Evolutionary conservation across 2,888 invertebrate genomes (phyloP).

Genomic region (Saturnia japonica): DNA sequence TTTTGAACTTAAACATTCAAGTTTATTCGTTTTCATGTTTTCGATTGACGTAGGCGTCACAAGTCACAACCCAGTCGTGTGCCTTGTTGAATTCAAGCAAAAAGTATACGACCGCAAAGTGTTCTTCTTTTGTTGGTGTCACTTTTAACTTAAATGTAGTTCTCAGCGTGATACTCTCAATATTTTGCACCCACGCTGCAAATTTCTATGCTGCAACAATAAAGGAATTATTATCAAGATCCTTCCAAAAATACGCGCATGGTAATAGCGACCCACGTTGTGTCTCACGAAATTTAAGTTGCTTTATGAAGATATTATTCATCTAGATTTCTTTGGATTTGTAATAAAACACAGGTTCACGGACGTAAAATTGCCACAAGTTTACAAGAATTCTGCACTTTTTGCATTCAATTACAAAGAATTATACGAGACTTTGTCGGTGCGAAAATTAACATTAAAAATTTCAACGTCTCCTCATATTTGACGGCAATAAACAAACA

Average conservation of each 20-base stretch:
- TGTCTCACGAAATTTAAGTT: slow-evolving; percentile 58
- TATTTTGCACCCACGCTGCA: slow-evolving; percentile 64
- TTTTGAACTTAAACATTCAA: slow-evolving; percentile 64
- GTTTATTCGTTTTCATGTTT: slow-evolving; percentile 67
- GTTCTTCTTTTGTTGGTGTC: slow-evolving; percentile 57
- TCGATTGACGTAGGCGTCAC: slow-evolving; percentile 72
- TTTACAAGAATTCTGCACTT: slow-evolving; percentile 72
- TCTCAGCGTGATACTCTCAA: slow-evolving; percentile 52
- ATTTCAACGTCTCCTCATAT: slow-evolving; percentile 62
- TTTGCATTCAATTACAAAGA: slow-evolving; percentile 70
- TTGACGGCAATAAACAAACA: slow-evolving; percentile 63
- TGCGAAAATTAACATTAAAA: slow-evolving; percentile 68
- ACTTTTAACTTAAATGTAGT: slow-evolving; percentile 48
- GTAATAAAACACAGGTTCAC: slow-evolving; percentile 68
- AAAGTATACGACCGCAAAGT: slow-evolving; percentile 47
- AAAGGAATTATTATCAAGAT: slow-evolving; percentile 56
- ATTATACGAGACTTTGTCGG: slow-evolving; percentile 56
- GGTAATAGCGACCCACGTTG: slow-evolving; percentile 65
- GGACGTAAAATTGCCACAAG: slow-evolving; percentile 55
- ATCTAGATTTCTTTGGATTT: slow-evolving; percentile 70
- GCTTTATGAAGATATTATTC: slow-evolving; percentile 69
- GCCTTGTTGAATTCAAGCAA: slow-evolving; percentile 59
- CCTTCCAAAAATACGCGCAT: slow-evolving; percentile 49
- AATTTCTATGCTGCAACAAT: slow-evolving; percentile 64
- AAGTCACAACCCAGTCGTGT: slow-evolving; percentile 65